Evolutionary conservation across 2,113 vertebrate genomes (phyloP).

Genomic region (Carassius carassius): DNA sequence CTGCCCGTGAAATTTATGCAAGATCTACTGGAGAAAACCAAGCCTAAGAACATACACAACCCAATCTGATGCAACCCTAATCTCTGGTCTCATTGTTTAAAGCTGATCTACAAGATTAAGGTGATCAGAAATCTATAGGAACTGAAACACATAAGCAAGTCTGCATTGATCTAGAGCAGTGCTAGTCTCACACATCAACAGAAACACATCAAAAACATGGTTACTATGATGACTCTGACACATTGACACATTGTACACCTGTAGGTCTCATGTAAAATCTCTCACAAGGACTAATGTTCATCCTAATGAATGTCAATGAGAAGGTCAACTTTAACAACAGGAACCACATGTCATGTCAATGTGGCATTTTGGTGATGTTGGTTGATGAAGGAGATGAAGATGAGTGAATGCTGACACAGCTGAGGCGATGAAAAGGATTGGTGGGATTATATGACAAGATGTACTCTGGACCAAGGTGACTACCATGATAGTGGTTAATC

Average conservation of each 20-base stretch:
- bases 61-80: background rate
- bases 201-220: background rate
- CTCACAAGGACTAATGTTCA: background rate
- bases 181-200: background rate
- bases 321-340: background rate
- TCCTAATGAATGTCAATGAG: background rate
- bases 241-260: background rate
- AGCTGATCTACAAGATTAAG: background rate
- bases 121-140: conserved; percentile 14
- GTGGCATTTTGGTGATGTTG: conserved; percentile 2
- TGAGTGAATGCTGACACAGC: conserved; percentile 67
- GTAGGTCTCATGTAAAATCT: background rate
- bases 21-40: conserved; percentile 16
- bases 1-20: conserved; percentile 27
- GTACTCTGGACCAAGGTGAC: conserved; percentile 62
- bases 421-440: conserved; percentile 56
- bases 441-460: conserved; percentile 65
- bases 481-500: conserved; percentile 30
- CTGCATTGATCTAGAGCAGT: background rate
- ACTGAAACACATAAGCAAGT: background rate
- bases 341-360: background rate
- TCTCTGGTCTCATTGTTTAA: background rate
- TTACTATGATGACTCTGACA: background rate
- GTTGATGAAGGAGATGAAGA: conserved; percentile 56
- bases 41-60: background rate